A percentile compares a stretch with the other conserved stretches of the same genome.
These are phyloP conservation scores for Canis aureus DNA, from an alignment of 2,113 vertebrate genomes.

Conservation along the genomic window DNA sequence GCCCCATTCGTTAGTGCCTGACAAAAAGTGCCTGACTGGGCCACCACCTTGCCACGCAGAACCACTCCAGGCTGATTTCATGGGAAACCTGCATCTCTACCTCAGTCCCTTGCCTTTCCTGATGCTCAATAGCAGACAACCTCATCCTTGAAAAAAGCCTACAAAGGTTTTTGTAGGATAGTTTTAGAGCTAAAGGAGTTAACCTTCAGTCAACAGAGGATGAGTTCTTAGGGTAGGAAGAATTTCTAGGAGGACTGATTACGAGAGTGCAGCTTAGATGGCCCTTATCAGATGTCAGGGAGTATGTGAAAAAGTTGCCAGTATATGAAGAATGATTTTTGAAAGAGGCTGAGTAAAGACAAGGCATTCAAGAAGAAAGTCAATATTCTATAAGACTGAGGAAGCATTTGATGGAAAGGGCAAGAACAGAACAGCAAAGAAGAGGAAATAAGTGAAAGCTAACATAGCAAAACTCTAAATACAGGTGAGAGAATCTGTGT, in stretches of 20 bases:
- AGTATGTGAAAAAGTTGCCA: constrained; percentile 18
- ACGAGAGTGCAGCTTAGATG: background rate
- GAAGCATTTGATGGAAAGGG: background rate
- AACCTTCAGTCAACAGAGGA: background rate
- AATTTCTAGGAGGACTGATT: background rate
- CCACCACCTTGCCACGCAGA: background rate
- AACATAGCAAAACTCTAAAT: constrained; percentile 23
- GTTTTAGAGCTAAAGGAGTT: background rate
- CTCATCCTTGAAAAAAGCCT: background rate
- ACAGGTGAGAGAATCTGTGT: background rate
- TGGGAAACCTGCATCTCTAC: background rate
- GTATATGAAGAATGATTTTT: constrained; percentile 48
- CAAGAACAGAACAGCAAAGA: background rate
- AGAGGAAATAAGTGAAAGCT: background rate
- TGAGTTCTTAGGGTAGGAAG: background rate
- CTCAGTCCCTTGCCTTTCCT: background rate
- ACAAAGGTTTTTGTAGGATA: background rate
- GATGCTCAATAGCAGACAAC: background rate
- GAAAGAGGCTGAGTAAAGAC: background rate
- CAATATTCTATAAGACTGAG: constrained; percentile 3
- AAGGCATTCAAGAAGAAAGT: constrained; percentile 59
- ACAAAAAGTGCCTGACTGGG: background rate
- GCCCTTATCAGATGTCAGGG: background rate
- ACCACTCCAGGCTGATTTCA: background rate
- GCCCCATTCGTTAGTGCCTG: background rate